These are phyloP conservation scores for Hofmannophila pseudospretella DNA, from an alignment of 2,888 invertebrate species.

Conservation along the genomic window DNA sequence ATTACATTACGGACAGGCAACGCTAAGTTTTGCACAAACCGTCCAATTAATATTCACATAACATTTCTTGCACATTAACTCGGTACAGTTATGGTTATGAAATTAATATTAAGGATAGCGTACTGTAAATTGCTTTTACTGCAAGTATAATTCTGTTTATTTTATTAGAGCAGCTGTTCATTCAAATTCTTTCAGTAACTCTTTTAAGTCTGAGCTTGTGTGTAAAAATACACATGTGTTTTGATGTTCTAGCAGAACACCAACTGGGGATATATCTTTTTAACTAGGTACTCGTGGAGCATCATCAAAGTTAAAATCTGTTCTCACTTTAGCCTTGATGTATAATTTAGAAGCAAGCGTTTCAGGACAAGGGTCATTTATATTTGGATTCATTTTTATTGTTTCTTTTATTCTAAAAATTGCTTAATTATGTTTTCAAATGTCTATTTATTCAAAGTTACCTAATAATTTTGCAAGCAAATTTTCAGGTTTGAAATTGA, in stretches of 20 bases:
- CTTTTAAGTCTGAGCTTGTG: slow-evolving; percentile 44
- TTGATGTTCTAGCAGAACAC: slow-evolving; percentile 30
- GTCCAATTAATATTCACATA: slow-evolving; percentile 8
- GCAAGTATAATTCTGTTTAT: slow-evolving; percentile 25
- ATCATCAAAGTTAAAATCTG: slow-evolving; percentile 14
- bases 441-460: too few relatives aligned
- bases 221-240: slow-evolving; percentile 53
- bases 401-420: too few relatives aligned
- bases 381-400: slow-evolving; percentile 9
- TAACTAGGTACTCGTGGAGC: slow-evolving; percentile 1
- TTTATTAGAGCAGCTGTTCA: slow-evolving; percentile 42
- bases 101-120: slow-evolving; percentile 13
- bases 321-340: slow-evolving; percentile 14
- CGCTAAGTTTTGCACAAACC: not conserved
- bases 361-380: slow-evolving; percentile 14
- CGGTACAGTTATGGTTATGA: slow-evolving; percentile 16
- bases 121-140: slow-evolving; percentile 18
- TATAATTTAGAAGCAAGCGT: slow-evolving; percentile 15
- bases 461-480: too few relatives aligned
- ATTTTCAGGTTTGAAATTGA: too few relatives aligned
- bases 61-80: slow-evolving; percentile 5
- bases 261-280: slow-evolving; percentile 34
- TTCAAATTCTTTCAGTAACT: slow-evolving; percentile 39
- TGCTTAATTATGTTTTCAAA: not conserved
- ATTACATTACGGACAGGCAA: not conserved